phyloP scores from a whole-genome alignment of 2,113 vertebrate species.

The Chionodraco myersi region DNA sequence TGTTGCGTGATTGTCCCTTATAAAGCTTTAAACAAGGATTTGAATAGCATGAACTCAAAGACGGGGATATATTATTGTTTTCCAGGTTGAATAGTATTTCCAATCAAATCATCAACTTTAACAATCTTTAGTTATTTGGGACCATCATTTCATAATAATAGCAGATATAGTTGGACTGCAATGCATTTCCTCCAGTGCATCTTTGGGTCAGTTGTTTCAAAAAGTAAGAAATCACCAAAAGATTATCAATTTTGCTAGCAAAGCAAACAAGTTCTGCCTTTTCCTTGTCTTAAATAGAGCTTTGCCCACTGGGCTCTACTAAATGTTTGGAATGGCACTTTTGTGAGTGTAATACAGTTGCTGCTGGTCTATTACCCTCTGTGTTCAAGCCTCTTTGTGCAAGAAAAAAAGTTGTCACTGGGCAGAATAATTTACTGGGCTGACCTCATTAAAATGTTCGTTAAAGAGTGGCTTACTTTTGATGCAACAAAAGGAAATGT shows the following conservation, averaged over 20 bases:
- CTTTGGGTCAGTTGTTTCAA: background rate
- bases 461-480: background rate
- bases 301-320: background rate
- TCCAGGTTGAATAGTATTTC: background rate
- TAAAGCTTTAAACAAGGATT: slow-evolving; percentile 19
- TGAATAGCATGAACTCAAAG: background rate
- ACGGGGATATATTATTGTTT: slow-evolving; percentile 8
- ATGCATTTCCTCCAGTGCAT: background rate
- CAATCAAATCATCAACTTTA: slow-evolving; percentile 1
- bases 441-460: background rate
- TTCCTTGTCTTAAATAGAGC: background rate
- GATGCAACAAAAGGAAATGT: background rate
- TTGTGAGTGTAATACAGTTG: background rate
- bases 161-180: background rate
- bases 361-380: background rate
- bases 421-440: background rate
- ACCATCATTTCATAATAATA: background rate
- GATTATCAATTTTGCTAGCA: background rate
- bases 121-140: background rate
- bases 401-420: slow-evolving; percentile 3
- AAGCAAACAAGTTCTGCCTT: background rate
- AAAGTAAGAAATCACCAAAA: background rate
- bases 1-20: slow-evolving; percentile 38
- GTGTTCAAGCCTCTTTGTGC: background rate
- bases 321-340: background rate